Conservation (phyloP, 2,888 invertebrate species). For the Atethmia centrago region DNA sequence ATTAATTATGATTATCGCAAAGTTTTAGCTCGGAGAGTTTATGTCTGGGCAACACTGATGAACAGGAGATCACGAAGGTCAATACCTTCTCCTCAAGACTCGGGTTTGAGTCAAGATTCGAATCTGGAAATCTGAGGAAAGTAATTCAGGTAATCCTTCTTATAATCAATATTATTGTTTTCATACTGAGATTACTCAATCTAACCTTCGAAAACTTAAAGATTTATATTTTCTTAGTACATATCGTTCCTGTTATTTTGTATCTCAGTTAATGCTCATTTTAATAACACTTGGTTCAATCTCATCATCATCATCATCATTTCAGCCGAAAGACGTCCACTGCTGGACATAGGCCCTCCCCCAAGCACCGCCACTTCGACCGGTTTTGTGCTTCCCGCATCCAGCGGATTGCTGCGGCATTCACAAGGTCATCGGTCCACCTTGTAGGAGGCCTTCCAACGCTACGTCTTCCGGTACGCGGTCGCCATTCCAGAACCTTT, state of each 20-base stretch:
- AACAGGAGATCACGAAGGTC: slow-evolving; percentile 85
- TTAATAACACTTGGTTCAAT: not conserved
- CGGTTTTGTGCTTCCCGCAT: too few relatives aligned
- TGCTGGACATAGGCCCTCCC: too few relatives aligned
- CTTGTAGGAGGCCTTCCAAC: too few relatives aligned
- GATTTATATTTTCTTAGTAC: not conserved
- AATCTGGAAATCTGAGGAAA: slow-evolving; percentile 96
- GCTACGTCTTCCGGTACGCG: too few relatives aligned
- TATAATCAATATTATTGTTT: not conserved
- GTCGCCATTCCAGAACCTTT: too few relatives aligned
- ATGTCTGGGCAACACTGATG: slow-evolving; percentile 87
- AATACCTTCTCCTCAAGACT: slow-evolving; percentile 86
- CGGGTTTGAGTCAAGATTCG: slow-evolving; percentile 96
- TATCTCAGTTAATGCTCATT: not conserved
- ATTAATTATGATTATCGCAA: slow-evolving; percentile 14
- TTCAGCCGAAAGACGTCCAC: too few relatives aligned
- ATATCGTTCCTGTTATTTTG: not conserved
- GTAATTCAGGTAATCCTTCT: slow-evolving; percentile 92
- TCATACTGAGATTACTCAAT: not conserved
- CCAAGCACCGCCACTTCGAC: too few relatives aligned
- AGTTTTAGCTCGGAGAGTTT: slow-evolving; percentile 80
- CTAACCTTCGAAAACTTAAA: not conserved
- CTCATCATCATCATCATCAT: too few relatives aligned
- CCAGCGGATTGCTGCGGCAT: too few relatives aligned
- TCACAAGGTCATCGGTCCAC: too few relatives aligned